Evolutionary conservation across 1,140 invertebrate species (phyloP).

Genomic region (Chironomus tepperi): DNA sequence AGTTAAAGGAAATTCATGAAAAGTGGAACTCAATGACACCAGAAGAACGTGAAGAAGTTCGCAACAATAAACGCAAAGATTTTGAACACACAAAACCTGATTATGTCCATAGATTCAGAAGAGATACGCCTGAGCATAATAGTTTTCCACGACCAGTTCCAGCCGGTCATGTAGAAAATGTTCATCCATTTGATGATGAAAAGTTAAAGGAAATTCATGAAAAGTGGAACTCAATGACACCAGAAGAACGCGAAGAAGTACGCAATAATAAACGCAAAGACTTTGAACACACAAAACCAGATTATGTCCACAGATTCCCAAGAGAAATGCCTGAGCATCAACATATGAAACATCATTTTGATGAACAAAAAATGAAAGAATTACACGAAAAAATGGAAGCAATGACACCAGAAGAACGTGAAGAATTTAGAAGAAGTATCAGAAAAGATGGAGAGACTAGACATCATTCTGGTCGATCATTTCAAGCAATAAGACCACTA

Average conservation of each 20-base stretch:
- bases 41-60: background rate
- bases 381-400: background rate
- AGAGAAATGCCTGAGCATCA: background rate
- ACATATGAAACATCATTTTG: background rate
- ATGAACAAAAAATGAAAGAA: background rate
- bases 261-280: background rate
- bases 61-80: background rate
- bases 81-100: background rate
- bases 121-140: background rate
- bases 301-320: background rate
- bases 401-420: constrained; percentile 3
- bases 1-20: background rate
- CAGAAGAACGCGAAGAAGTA: background rate
- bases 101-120: background rate
- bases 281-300: background rate
- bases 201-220: background rate
- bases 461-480: background rate
- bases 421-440: background rate
- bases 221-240: background rate
- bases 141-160: background rate
- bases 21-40: background rate
- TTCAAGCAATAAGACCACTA: background rate
- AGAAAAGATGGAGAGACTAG: background rate
- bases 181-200: background rate
- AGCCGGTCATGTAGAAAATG: background rate